A percentile compares a stretch with the other conserved stretches of the same genome.
Evolutionary conservation across 1,140 invertebrate species (phyloP).

Genomic region (Cepaea nemoralis): DNA sequence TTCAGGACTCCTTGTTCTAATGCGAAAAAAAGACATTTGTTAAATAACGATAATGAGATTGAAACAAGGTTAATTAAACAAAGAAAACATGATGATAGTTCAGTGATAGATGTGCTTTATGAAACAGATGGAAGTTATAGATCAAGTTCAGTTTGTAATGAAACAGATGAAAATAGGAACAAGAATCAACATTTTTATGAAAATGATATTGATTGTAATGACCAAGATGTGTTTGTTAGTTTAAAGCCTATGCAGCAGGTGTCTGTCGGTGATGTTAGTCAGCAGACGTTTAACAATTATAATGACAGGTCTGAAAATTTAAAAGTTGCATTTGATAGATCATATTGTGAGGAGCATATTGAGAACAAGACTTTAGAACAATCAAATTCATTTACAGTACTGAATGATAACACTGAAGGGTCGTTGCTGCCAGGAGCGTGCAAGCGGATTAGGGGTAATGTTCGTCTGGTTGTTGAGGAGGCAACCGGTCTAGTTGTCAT

Average conservation of each 20-base stretch:
- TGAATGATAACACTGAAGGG: too few relatives aligned
- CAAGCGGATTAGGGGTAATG: too few relatives aligned
- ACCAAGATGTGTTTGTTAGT: not conserved
- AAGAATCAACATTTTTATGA: not conserved
- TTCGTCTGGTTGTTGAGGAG: too few relatives aligned
- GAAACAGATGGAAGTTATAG: not conserved
- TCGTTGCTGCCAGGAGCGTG: too few relatives aligned
- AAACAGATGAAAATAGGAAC: not conserved
- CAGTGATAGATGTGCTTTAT: not conserved
- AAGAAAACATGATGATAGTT: not conserved
- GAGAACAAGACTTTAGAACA: too few relatives aligned
- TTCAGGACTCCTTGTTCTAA: too few relatives aligned
- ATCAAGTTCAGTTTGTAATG: not conserved
- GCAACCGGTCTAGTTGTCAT: too few relatives aligned
- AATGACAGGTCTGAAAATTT: not conserved
- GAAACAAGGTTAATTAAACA: not conserved
- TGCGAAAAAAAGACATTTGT: too few relatives aligned
- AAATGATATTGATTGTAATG: not conserved
- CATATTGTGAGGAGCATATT: too few relatives aligned
- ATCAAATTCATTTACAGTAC: too few relatives aligned
- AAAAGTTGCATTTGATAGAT: not conserved
- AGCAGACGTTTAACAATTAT: not conserved
- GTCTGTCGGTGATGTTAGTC: not conserved
- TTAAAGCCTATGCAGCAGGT: not conserved
- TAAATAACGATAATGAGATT: not conserved